A percentile compares a stretch with the other conserved stretches of the same genome.
phyloP scores from a whole-genome alignment of 2,113 vertebrate genomes.

The Corydoras maculifer region DNA sequence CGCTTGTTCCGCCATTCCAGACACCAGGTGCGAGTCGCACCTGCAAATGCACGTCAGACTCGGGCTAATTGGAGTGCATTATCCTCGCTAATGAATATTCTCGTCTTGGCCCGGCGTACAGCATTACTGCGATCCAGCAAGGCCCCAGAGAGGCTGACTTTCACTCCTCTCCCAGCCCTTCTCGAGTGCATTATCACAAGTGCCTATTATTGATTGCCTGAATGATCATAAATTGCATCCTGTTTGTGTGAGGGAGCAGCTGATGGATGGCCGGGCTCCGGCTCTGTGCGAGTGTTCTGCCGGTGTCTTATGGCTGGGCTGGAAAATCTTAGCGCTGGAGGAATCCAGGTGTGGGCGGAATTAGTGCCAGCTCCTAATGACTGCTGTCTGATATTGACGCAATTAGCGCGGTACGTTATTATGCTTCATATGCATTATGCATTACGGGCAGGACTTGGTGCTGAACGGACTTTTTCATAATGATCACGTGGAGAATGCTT shows the following conservation, averaged over 20 bases:
- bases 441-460: background rate
- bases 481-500: background rate
- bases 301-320: constrained; percentile 1
- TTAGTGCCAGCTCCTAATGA: background rate
- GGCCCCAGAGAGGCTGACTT: constrained; percentile 50
- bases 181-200: constrained; percentile 37
- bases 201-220: constrained; percentile 40
- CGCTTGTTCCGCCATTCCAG: constrained; percentile 37
- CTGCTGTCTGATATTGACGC: background rate
- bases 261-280: constrained; percentile 13
- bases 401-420: background rate
- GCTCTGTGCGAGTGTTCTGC: background rate
- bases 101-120: constrained; percentile 45
- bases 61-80: constrained; percentile 64
- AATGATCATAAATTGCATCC: constrained; percentile 39
- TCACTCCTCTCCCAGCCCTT: constrained; percentile 33
- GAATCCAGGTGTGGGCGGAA: constrained; percentile 7
- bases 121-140: constrained; percentile 54
- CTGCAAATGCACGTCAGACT: constrained; percentile 47
- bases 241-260: constrained; percentile 24
- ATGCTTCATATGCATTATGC: background rate
- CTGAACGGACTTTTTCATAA: background rate
- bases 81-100: constrained; percentile 64
- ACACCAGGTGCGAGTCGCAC: constrained; percentile 65
- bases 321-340: constrained; percentile 5